Conservation (phyloP, 2,797 vertebrate genomes). For the Picus viridis region DNA sequence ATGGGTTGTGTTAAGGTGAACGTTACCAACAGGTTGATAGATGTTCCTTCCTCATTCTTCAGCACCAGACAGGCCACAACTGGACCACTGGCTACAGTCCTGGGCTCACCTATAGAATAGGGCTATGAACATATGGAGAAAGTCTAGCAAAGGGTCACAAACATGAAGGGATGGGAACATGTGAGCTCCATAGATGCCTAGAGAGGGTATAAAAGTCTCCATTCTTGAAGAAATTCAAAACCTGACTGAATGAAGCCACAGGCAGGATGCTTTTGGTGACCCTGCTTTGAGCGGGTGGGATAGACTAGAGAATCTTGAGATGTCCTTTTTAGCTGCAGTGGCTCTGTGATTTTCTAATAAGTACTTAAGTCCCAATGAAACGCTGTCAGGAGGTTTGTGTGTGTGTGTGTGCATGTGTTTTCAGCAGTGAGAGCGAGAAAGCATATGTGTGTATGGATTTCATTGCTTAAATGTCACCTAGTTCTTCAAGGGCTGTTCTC, state of each 20-base stretch:
- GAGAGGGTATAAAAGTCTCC: neutral
- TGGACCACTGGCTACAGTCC: neutral
- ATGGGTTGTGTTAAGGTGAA: neutral
- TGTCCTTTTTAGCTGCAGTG: neutral
- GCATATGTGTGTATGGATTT: neutral
- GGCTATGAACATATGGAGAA: neutral
- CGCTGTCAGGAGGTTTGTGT: neutral
- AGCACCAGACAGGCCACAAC: neutral
- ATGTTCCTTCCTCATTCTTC: neutral
- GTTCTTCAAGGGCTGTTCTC: neutral
- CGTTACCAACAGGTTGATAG: neutral
- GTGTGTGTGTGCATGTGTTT: neutral
- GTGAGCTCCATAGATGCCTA: neutral
- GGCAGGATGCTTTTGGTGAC: neutral
- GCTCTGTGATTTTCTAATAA: neutral
- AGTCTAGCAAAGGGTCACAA: rapidly evolving
- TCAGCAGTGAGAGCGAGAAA: neutral
- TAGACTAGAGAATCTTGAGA: neutral
- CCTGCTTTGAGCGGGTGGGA: neutral
- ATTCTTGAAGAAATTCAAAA: neutral
- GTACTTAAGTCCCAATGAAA: neutral
- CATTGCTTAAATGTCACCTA: neutral
- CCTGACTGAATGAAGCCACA: neutral
- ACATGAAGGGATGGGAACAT: neutral
- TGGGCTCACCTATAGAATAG: neutral